Conservation (phyloP, 1,140 invertebrate genomes). For the Scylla paramamosain region DNA sequence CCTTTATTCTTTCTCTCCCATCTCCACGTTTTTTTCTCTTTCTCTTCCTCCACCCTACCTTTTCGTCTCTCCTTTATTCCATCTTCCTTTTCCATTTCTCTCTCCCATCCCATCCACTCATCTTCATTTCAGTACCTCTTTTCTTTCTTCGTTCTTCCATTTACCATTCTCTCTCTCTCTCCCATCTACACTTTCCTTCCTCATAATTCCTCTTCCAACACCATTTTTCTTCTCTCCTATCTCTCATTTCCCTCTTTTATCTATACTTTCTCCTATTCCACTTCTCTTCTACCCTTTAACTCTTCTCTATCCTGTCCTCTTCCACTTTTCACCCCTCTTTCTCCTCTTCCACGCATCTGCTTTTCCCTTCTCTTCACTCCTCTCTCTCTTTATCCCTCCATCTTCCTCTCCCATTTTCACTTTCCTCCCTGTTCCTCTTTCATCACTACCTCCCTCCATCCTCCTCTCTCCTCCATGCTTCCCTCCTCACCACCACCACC, state of each 20-base stretch:
- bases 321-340: neutral
- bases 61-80: neutral
- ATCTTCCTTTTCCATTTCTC: neutral
- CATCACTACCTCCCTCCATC: neutral
- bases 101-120: neutral
- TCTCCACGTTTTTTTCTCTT: neutral
- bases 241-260: neutral
- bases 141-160: neutral
- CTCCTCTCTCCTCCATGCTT: neutral
- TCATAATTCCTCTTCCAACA: neutral
- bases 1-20: neutral
- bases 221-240: neutral
- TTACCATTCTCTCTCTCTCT: too few relatives aligned
- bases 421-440: neutral
- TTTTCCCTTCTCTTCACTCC: neutral
- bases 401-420: neutral
- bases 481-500: neutral
- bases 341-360: neutral
- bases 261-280: neutral
- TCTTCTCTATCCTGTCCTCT: neutral
- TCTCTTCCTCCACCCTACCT: neutral
- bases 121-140: too few relatives aligned
- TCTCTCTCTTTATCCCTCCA: neutral
- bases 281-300: neutral
- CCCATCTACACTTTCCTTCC: too few relatives aligned